phyloP scores from a whole-genome alignment of 2,888 invertebrate species.

The Latheticus oryzae region DNA sequence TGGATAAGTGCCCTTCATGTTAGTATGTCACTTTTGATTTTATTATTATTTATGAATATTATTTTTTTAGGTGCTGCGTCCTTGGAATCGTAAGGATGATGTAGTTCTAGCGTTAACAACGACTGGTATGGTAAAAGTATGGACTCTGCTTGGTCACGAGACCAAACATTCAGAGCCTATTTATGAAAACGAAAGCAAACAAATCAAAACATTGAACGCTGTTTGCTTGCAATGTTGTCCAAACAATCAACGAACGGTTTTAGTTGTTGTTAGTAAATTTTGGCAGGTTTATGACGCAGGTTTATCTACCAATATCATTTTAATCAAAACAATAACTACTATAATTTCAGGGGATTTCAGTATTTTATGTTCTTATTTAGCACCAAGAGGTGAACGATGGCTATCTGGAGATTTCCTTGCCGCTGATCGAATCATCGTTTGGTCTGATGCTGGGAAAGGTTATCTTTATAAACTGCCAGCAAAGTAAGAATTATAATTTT shows the following conservation, averaged over 20 bases:
- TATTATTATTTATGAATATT: constrained; percentile 2
- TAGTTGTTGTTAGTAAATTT: constrained; percentile 96
- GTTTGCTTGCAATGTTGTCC: constrained; percentile 93
- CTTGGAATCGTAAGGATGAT: constrained; percentile 88
- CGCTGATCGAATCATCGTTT: constrained; percentile 91
- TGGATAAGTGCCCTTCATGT: constrained; percentile 98
- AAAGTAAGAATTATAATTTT: constrained; percentile 76
- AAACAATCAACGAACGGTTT: constrained; percentile 95
- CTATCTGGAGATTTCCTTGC: constrained; percentile 94
- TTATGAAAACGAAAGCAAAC: constrained; percentile 97
- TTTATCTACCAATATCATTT: no score
- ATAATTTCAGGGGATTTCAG: constrained; percentile 86
- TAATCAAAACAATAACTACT: constrained; percentile 6
- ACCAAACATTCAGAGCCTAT: constrained; percentile 88
- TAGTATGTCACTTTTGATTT: constrained; percentile 55
- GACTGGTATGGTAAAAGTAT: constrained; percentile 96
- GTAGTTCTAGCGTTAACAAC: constrained; percentile 95
- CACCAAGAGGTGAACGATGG: constrained; percentile 93
- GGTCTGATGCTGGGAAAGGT: constrained; percentile 96
- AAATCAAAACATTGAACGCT: constrained; percentile 94
- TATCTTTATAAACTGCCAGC: constrained; percentile 95
- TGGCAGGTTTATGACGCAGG: constrained; percentile 75
- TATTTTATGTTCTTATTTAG: constrained; percentile 90
- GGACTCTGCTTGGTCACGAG: constrained; percentile 92
- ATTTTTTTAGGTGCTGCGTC: constrained; percentile 70